phyloP scores from a whole-genome alignment of 2,113 vertebrate genomes.

The Myotis davidii region DNA sequence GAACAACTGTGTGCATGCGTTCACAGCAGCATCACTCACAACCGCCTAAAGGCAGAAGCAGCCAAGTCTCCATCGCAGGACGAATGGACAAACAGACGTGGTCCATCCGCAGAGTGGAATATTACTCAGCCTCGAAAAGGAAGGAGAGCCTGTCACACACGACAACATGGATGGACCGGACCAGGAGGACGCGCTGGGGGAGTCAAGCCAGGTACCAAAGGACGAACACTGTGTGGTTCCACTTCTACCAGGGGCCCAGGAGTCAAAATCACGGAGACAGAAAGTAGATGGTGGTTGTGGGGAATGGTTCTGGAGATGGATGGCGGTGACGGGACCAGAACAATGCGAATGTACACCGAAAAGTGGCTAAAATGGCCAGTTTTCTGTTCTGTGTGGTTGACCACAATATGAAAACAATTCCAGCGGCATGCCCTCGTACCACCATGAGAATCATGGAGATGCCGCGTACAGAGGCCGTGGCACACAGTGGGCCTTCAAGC shows the following conservation, averaged over 20 bases:
- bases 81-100: fast-evolving
- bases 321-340: fast-evolving
- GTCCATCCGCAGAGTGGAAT: fast-evolving
- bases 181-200: fast-evolving
- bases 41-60: fast-evolving
- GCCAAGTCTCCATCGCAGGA: fast-evolving
- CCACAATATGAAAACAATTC: too few species aligned
- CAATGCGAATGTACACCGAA: fast-evolving
- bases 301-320: not conserved
- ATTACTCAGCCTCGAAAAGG: not conserved
- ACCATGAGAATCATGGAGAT: fast-evolving
- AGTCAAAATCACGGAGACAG: not conserved
- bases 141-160: fast-evolving
- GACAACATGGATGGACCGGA: fast-evolving
- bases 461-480: fast-evolving
- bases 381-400: not conserved
- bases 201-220: not conserved
- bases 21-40: fast-evolving
- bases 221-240: fast-evolving
- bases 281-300: fast-evolving
- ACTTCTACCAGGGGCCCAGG: fast-evolving
- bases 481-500: not conserved
- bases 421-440: fast-evolving
- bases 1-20: fast-evolving
- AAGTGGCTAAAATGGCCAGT: too few species aligned